These are phyloP conservation scores for Himalopsyche phryganea DNA, from an alignment of 1,140 invertebrate species.

Conservation along the genomic window DNA sequence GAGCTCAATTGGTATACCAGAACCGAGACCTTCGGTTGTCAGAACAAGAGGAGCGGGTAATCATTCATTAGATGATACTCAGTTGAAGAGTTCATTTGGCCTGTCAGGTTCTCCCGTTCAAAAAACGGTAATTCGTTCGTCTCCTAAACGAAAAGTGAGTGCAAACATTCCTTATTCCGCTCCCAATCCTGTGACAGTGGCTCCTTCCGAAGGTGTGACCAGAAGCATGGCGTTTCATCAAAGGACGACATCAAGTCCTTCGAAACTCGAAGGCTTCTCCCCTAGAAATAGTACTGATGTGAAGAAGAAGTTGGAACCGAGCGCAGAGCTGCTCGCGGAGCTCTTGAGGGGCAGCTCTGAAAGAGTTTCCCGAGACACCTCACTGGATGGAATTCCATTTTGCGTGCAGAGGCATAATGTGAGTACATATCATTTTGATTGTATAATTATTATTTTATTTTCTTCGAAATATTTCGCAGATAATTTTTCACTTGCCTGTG, in stretches of 20 bases:
- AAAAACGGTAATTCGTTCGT: conserved; percentile 31
- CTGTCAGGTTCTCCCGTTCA: conserved; percentile 22
- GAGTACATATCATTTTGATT: conserved; percentile 38
- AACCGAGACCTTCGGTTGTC: conserved; percentile 29
- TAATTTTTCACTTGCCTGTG: no score
- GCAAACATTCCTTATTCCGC: conserved; percentile 46
- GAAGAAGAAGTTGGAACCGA: conserved; percentile 53
- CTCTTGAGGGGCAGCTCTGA: conserved; percentile 73
- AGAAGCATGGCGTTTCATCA: conserved; percentile 53
- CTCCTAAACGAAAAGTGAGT: conserved; percentile 53
- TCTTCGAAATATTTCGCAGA: no score
- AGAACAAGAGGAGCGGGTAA: conserved; percentile 37
- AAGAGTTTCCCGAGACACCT: conserved; percentile 57
- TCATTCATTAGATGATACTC: conserved; percentile 51
- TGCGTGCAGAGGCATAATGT: conserved; percentile 53
- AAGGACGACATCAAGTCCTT: conserved; percentile 74
- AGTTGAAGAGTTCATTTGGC: conserved; percentile 38
- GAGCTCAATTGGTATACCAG: conserved; percentile 32
- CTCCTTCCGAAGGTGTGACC: conserved; percentile 28
- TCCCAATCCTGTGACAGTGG: conserved; percentile 32
- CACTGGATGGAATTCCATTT: conserved; percentile 49
- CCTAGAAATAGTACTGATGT: conserved; percentile 19
- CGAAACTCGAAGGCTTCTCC: conserved; percentile 61
- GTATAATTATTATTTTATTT: no score
- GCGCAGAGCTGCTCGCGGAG: conserved; percentile 67